A percentile compares a stretch with the other conserved stretches of the same genome.
phyloP scores from a whole-genome alignment of 2,797 vertebrate genomes.

The Crenichthys baileyi region DNA sequence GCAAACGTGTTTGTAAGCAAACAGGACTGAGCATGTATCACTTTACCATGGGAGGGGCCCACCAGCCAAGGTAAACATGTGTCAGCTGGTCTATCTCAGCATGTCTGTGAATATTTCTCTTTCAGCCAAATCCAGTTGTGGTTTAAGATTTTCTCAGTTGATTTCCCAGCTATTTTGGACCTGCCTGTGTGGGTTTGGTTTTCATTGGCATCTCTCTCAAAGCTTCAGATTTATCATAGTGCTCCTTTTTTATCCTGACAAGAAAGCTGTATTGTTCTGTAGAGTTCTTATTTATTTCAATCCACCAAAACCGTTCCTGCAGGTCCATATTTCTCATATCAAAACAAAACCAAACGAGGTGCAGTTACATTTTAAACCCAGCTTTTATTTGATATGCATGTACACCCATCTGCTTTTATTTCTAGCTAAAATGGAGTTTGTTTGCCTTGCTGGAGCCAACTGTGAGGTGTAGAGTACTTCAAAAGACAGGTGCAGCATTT shows the following conservation, averaged over 20 bases:
- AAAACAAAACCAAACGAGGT: constrained; percentile 5
- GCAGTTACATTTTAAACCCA: neutral
- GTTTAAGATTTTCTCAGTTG: neutral
- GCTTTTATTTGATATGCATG: constrained; percentile 14
- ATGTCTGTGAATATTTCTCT: constrained; percentile 11
- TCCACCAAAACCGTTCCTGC: constrained; percentile 30
- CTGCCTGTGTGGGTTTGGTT: neutral
- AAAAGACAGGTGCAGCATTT: constrained; percentile 6
- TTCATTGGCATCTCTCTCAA: neutral
- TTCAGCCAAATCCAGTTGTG: neutral
- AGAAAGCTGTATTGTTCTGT: constrained; percentile 9
- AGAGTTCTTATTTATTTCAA: neutral
- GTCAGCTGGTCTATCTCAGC: constrained; percentile 19
- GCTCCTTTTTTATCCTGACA: neutral
- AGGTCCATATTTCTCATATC: constrained; percentile 7
- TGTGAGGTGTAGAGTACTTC: constrained; percentile 9
- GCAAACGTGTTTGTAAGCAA: constrained; percentile 7
- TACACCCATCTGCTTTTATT: constrained; percentile 41
- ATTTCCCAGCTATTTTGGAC: neutral
- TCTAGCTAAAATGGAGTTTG: neutral
- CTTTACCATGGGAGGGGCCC: constrained; percentile 9
- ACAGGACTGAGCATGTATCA: constrained; percentile 2
- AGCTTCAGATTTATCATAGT: neutral
- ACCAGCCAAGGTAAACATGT: constrained; percentile 25
- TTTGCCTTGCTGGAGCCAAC: constrained; percentile 13